phyloP scores from a whole-genome alignment of 64 coral and sea anemone genomes.

The Actinia equina region DNA sequence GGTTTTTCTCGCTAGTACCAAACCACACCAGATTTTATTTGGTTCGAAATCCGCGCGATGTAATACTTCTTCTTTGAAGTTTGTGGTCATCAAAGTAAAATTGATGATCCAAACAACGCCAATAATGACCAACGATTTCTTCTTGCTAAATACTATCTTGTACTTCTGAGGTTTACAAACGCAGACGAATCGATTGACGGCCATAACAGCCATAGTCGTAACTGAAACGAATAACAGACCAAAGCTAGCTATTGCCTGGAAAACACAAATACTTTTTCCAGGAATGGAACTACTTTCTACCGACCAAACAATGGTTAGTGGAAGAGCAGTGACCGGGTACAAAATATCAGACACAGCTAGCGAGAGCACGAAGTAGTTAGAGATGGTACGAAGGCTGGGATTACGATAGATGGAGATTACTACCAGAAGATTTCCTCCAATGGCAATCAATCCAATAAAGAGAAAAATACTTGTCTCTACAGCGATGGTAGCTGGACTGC shows the following conservation, averaged over 20 bases:
- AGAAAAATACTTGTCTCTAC: background rate
- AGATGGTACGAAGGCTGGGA: conserved; percentile 14
- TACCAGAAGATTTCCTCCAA: conserved; percentile 21
- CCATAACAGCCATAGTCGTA: background rate
- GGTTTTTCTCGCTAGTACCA: too few relatives aligned
- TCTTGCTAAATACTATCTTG: background rate
- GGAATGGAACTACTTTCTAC: background rate
- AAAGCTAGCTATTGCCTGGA: background rate
- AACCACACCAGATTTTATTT: too few relatives aligned
- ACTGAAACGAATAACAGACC: background rate
- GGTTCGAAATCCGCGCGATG: too few relatives aligned
- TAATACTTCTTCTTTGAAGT: too few relatives aligned
- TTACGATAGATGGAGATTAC: background rate
- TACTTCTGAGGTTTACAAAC: conserved; percentile 18
- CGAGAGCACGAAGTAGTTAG: conserved; percentile 15
- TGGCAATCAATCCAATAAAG: background rate
- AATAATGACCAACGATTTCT: background rate
- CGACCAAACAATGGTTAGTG: background rate
- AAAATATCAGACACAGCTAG: conserved; percentile 3
- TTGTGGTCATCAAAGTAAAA: background rate
- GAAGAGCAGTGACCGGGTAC: background rate
- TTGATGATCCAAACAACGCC: background rate
- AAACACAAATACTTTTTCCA: background rate
- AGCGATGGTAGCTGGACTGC: conserved; percentile 2
- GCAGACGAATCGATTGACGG: background rate